Evolutionary conservation across 2,888 invertebrate species (phyloP).

Genomic region (Lampropteryx suffumata): DNA sequence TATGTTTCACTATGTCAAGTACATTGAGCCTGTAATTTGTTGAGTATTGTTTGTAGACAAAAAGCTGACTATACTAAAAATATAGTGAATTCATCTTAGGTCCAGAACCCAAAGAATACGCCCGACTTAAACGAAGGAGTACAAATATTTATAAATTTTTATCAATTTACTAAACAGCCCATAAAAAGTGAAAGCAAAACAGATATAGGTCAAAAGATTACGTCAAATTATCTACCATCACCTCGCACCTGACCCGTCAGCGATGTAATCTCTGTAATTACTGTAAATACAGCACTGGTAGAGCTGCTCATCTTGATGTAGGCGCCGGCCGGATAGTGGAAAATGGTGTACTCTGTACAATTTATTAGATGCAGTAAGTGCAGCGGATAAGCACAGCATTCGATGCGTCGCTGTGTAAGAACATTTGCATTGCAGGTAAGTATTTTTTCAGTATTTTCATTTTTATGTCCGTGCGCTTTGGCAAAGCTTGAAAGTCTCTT

Average conservation of each 20-base stretch:
- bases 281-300: constrained; percentile 57
- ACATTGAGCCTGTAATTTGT: constrained; percentile 23
- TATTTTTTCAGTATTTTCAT: too few species aligned
- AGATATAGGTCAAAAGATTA: constrained; percentile 31
- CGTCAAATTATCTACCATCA: constrained; percentile 32
- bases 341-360: constrained; percentile 5
- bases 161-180: constrained; percentile 8
- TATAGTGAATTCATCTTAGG: too few species aligned
- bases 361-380: constrained; percentile 13
- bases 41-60: constrained; percentile 6
- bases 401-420: too few species aligned
- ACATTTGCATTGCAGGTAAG: too few species aligned
- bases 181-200: constrained; percentile 22
- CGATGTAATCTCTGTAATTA: constrained; percentile 60
- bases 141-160: neutral
- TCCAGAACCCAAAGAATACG: too few species aligned
- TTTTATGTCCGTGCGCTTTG: too few species aligned
- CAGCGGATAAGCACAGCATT: too few species aligned
- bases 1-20: constrained; percentile 22
- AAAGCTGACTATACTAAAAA: too few species aligned
- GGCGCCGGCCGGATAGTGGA: constrained; percentile 44
- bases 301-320: constrained; percentile 49
- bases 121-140: too few species aligned
- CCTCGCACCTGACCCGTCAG: constrained; percentile 49
- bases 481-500: too few species aligned